A percentile compares a stretch with the other conserved stretches of the same genome.
phyloP scores from a whole-genome alignment of 2,113 vertebrate genomes.

The Anolis sagrei region DNA sequence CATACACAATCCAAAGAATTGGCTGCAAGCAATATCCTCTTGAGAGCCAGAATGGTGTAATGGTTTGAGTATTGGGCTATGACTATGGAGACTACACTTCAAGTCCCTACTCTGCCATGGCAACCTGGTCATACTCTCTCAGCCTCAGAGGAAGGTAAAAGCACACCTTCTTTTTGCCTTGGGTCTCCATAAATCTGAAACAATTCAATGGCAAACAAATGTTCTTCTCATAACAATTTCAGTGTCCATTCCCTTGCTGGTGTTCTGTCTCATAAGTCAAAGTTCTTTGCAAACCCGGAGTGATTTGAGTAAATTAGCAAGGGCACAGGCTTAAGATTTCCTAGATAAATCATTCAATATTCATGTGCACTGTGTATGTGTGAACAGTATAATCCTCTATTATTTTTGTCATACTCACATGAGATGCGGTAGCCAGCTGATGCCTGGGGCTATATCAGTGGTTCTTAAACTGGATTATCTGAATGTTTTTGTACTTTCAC shows the following conservation, averaged over 20 bases:
- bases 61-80: too few species aligned
- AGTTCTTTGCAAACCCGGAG: neutral
- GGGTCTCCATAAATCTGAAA: too few species aligned
- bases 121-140: too few species aligned
- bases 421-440: neutral
- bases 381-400: neutral
- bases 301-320: neutral
- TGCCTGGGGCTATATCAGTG: neutral
- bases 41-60: too few species aligned
- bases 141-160: too few species aligned
- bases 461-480: neutral
- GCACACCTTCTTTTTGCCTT: too few species aligned
- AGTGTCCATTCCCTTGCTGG: neutral
- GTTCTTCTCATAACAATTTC: neutral
- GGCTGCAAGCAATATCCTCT: neutral
- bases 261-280: neutral
- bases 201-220: neutral
- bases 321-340: neutral
- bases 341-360: neutral
- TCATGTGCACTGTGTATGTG: neutral
- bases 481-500: neutral
- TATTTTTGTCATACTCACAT: neutral
- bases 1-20: neutral
- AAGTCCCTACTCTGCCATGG: too few species aligned
- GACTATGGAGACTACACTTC: too few species aligned